phyloP scores from a whole-genome alignment of 64 coral and sea anemone genomes.

The Porites australiensis region DNA sequence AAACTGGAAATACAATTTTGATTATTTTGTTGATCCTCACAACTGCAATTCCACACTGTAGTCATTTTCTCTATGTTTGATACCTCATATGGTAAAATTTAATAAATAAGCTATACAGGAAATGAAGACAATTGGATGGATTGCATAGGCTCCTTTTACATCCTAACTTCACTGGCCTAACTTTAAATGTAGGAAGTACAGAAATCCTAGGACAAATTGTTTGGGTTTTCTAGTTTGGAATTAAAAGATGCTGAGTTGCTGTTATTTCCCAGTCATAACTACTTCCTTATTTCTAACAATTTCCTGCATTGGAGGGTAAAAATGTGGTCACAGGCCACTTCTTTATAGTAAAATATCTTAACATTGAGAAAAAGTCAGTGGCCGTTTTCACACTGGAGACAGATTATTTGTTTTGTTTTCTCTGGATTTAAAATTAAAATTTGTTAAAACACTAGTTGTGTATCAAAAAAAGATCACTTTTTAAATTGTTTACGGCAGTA shows the following conservation, averaged over 20 bases:
- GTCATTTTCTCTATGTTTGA: background rate
- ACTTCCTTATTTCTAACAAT: too few species aligned
- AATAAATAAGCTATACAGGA: background rate
- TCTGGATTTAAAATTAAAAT: too few species aligned
- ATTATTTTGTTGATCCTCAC: background rate
- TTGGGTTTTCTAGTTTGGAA: background rate
- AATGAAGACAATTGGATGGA: background rate
- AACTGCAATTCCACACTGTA: background rate
- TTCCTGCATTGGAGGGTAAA: too few species aligned
- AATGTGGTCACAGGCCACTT: too few species aligned
- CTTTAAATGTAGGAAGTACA: background rate
- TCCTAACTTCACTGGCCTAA: background rate
- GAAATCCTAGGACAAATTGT: background rate
- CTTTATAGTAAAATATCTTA: too few species aligned
- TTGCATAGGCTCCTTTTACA: background rate
- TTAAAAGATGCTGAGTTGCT: background rate
- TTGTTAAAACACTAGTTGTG: too few species aligned
- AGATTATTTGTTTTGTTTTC: too few species aligned
- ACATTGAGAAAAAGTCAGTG: too few species aligned
- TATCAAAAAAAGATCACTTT: too few species aligned
- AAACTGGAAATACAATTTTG: constrained; percentile 7
- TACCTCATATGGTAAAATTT: background rate
- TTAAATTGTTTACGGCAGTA: too few species aligned
- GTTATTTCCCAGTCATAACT: background rate
- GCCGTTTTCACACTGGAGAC: too few species aligned